Evolutionary conservation across 2,797 vertebrate species (phyloP).

Genomic region (Phrynocephalus guinanensis): DNA sequence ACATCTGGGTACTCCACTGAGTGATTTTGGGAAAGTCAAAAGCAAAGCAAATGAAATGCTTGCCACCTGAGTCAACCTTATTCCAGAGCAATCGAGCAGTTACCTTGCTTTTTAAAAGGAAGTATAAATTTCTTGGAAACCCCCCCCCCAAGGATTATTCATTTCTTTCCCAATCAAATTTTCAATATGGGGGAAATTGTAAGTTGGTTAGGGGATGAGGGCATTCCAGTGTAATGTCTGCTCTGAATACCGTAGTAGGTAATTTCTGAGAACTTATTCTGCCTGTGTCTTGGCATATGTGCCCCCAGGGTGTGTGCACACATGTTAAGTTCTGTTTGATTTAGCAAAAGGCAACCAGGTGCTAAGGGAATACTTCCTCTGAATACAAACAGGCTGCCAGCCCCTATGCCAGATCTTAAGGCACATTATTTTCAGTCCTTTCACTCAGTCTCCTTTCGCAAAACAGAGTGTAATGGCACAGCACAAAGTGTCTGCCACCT

Average conservation of each 20-base stretch:
- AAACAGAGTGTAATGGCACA: conserved; percentile 61
- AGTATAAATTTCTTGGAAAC: background rate
- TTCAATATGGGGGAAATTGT: background rate
- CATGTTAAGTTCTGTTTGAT: background rate
- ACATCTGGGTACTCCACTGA: no score
- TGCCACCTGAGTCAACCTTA: background rate
- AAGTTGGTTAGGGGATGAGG: background rate
- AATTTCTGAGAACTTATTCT: background rate
- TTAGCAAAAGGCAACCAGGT: conserved; percentile 14
- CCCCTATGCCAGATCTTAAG: conserved; percentile 30
- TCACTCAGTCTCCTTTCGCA: conserved; percentile 51
- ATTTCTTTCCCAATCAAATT: background rate
- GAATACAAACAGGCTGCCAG: conserved; percentile 27
- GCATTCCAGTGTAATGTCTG: background rate
- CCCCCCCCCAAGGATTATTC: background rate
- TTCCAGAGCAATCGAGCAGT: background rate
- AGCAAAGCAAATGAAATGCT: background rate
- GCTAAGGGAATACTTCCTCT: conserved; percentile 27
- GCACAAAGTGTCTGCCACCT: conserved; percentile 51
- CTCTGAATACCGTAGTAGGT: background rate
- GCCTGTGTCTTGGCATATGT: background rate
- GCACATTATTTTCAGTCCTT: conserved; percentile 60
- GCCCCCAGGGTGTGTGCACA: background rate
- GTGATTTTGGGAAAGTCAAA: background rate
- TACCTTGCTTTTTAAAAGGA: background rate